Evolutionary conservation across 1,140 invertebrate genomes (phyloP).

Genomic region (Drosophila pallidifrons): DNA sequence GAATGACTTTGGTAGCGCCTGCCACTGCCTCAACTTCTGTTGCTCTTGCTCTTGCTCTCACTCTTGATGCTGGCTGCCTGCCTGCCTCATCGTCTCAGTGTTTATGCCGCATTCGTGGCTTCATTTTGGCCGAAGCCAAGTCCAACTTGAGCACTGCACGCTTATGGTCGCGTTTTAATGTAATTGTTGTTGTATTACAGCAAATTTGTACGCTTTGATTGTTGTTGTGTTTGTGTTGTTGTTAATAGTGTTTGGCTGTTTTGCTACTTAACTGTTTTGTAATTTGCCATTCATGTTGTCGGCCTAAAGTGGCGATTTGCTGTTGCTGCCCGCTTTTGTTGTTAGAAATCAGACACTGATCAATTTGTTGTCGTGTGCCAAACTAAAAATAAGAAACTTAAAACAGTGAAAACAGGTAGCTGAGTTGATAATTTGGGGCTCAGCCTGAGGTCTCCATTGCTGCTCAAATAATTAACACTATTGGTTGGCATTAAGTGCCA

Average conservation of each 20-base stretch:
- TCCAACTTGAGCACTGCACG: constrained; percentile 54
- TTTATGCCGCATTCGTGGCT: constrained; percentile 43
- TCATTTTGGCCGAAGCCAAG: constrained; percentile 50
- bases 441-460: neutral
- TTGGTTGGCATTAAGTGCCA: constrained; percentile 26
- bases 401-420: constrained; percentile 54
- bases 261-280: constrained; percentile 62
- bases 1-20: constrained; percentile 82
- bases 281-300: constrained; percentile 82
- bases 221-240: constrained; percentile 45
- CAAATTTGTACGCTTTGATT: constrained; percentile 75
- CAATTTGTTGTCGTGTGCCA: constrained; percentile 78
- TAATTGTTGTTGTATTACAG: constrained; percentile 83
- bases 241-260: constrained; percentile 28
- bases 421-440: constrained; percentile 47
- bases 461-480: constrained; percentile 31
- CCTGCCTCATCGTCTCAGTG: constrained; percentile 63
- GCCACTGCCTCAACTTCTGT: constrained; percentile 21
- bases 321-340: constrained; percentile 35
- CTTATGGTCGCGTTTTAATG: constrained; percentile 83
- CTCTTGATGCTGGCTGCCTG: constrained; percentile 34
- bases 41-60: neutral
- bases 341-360: constrained; percentile 64
- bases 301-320: constrained; percentile 71
- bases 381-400: neutral